Base-by-base conservation (phyloP, 2,113 vertebrate species). In the Electrona antarctica region DNA sequence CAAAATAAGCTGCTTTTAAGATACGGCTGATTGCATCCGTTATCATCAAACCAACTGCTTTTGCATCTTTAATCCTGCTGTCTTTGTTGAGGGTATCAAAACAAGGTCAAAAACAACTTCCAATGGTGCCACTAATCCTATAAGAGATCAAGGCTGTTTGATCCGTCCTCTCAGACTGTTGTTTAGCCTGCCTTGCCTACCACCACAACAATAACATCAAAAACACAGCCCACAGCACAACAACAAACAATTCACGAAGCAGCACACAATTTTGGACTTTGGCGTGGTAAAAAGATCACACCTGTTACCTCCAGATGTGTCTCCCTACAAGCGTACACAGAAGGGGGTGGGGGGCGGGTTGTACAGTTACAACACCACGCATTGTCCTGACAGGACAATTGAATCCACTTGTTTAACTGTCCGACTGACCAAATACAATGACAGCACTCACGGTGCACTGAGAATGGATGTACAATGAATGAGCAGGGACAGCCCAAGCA, bases 221-320 rank as follows among this genome's bases (percentile, higher is more conserved):
- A 15, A 85, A 83, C 70, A 83, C 8, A 65, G 47, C 13, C 45
- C 71, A 80, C 58, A 71, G 67, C 11, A 41, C 33, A 51, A 12
- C 29, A 13, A 56, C 21, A 58, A 60, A 71, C 49, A 71, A 52
- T 8, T 8, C 60, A 61, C 6, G 12, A 71, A 14, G 49, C 51
- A 13, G 56, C 70, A 69, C 45, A 54, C n/a, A 60, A 33, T 74
- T 74, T 56, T 14, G 8, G 58, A 65, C 13, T 48, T 13, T 15
- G 61, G 21, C 10, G 29, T 46, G 52, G 50, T 55, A 3, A 85
- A 41, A 21, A 71, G 76, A 80, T 61, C 46, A 68, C 83, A 87
- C 87, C 86, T 87, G 87, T 83, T 67, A 85, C 80, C 87, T 86
- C 84, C 87, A 85, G 74, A 85, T 87, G 81, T 81, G 82, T 86